Base-by-base conservation (phyloP, 2,888 invertebrate genomes). In the Apodemia hepburni region DNA sequence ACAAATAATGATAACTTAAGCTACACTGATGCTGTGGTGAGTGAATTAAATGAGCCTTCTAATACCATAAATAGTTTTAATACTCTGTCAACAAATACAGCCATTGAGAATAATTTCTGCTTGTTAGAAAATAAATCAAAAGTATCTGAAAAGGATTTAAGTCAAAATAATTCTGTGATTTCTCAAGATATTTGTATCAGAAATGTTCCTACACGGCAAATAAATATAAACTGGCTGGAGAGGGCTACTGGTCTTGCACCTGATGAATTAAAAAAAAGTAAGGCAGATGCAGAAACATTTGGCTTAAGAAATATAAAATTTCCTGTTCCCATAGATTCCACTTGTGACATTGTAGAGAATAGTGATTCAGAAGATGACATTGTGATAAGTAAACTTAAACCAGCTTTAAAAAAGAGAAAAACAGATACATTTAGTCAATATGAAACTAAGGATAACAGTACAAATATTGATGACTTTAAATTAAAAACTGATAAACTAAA, bases 321-420 rank as follows among this genome's bases (percentile, higher is more conserved):
- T 47, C 63, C 72, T 70, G 74, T 70, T 70, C 59, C 66, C 68
- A 59, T 78, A 66, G 78, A 82, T 51, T 83, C 81, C 74, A 63
- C 65, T 59, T 69, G 86, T 68, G 94, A 95, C 72, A 94, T 93
- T 75, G 95, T 96, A 72, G 96, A 96, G 78, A 94, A 95, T 70
- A 95, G 95, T 82, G 95, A 94, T 70, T 93, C 94, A 49, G 95
- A 95, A 73, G 91, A 84, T 66, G 92, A 92, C 67, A 84, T 71
- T 64, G 70, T 70, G 47, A 70, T 81, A 62, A 71, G 73, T 60
- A 89, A 92, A 71, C 75, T 93, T 49, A 90, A 93, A 69, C 94
- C 94, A 60, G 92, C 93, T 47, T 85, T 92, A 1, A 94, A 94
- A 71, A 92, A 92, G 69, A 85, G 92, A 61, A 92, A 89, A 77